Conservation (phyloP, 2,888 invertebrate genomes). For the Rutpela maculata region DNA sequence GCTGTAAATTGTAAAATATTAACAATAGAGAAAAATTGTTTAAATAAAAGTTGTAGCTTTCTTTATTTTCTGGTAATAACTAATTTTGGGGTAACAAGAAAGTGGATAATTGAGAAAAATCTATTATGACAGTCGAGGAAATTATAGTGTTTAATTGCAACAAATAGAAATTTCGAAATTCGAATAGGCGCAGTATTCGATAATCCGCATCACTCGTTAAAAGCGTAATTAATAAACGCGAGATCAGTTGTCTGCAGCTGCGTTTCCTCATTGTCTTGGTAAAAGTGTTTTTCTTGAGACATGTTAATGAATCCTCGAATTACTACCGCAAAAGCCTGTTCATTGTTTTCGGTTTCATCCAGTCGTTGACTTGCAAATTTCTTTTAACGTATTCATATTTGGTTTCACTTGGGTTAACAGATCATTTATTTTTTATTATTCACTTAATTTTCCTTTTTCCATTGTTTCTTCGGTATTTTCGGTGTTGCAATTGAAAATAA, state of each 20-base stretch:
- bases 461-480: not conserved
- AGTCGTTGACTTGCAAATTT: constrained; percentile 2
- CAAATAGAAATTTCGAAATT: no score
- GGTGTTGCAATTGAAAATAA: not conserved
- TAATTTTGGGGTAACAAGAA: no score
- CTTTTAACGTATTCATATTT: not conserved
- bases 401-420: not conserved
- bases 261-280: not conserved
- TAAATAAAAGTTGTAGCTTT: no score
- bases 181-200: no score
- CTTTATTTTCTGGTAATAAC: no score
- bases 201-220: no score
- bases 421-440: not conserved
- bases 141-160: no score
- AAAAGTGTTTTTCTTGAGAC: not conserved
- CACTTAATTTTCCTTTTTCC: not conserved
- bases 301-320: not conserved
- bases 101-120: no score
- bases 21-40: no score
- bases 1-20: no score
- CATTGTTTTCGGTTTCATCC: constrained; percentile 35
- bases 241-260: not conserved
- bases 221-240: no score
- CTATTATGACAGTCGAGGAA: no score
- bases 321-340: constrained; percentile 4